Percentiles rank a stretch among this genome's conserved stretches.
Evolutionary conservation across 2,113 vertebrate species (phyloP).

Genomic region (Piprites chloris): DNA sequence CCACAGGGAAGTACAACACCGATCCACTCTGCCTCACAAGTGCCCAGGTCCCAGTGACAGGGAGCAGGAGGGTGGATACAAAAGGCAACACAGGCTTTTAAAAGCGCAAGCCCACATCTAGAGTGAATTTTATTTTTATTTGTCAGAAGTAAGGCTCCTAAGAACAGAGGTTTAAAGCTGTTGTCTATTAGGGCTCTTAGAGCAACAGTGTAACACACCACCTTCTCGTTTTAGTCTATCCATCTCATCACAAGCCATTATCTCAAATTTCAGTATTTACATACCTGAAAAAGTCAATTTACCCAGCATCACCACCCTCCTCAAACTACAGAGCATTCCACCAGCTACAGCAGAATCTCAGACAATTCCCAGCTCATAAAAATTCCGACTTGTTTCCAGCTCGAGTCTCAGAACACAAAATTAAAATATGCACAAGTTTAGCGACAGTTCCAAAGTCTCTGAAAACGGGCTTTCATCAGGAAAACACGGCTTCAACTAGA

Average conservation of each 20-base stretch:
- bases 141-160: not conserved
- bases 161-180: not conserved
- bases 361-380: not conserved
- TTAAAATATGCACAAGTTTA: not conserved
- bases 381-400: not conserved
- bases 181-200: not conserved
- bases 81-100: not conserved
- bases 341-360: not conserved
- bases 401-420: not conserved
- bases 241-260: not conserved
- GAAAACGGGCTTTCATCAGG: conserved; percentile 4
- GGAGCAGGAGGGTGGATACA: not conserved
- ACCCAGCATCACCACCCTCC: conserved; percentile 1
- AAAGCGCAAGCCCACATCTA: not conserved
- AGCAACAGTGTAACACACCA: not conserved
- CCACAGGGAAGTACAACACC: not conserved
- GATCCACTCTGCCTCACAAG: not conserved
- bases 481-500: conserved; percentile 41
- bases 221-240: not conserved
- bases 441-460: not conserved
- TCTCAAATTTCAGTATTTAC: conserved; percentile 1
- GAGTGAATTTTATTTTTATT: not conserved
- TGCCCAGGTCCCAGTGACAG: not conserved
- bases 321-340: not conserved
- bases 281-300: conserved; percentile 6